phyloP scores from a whole-genome alignment of 2,797 vertebrate species.

The Periophthalmus magnuspinnatus region DNA sequence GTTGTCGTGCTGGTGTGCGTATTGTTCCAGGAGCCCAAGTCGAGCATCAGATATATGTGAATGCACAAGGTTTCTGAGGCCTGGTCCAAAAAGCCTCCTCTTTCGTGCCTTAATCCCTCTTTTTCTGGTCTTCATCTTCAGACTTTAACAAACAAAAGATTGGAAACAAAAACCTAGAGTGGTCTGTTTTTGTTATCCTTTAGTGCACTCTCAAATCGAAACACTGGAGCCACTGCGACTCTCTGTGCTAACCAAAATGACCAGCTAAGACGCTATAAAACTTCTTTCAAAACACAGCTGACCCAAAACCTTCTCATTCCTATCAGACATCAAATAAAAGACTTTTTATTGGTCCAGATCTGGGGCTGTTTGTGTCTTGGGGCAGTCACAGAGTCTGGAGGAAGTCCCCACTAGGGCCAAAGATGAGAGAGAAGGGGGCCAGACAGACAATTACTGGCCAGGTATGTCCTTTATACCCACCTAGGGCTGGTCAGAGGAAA shows the following conservation, averaged over 20 bases:
- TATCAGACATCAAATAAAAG: constrained; percentile 32
- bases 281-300: not conserved
- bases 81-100: constrained; percentile 25
- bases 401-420: constrained; percentile 46
- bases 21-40: constrained; percentile 69
- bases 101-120: constrained; percentile 57
- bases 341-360: constrained; percentile 47
- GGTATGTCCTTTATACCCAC: constrained; percentile 76
- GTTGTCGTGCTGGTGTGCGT: constrained; percentile 69
- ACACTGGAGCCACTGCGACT: constrained; percentile 12
- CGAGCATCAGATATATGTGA: constrained; percentile 64
- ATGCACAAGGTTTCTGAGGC: constrained; percentile 54
- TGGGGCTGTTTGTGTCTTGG: constrained; percentile 41
- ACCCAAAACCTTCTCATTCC: constrained; percentile 1
- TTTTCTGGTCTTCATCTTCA: constrained; percentile 54
- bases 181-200: constrained; percentile 30
- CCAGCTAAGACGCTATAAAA: constrained; percentile 34
- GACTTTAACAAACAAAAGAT: constrained; percentile 61
- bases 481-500: constrained; percentile 76
- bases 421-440: constrained; percentile 54
- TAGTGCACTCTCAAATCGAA: constrained; percentile 35
- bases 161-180: constrained; percentile 50
- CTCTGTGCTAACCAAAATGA: constrained; percentile 20
- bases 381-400: constrained; percentile 50
- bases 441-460: constrained; percentile 74